Evolutionary conservation across 2,888 invertebrate genomes (phyloP), one percentile per base, ranked within the genome.

Genomic region (Temnothorax ravouxi): DNA sequence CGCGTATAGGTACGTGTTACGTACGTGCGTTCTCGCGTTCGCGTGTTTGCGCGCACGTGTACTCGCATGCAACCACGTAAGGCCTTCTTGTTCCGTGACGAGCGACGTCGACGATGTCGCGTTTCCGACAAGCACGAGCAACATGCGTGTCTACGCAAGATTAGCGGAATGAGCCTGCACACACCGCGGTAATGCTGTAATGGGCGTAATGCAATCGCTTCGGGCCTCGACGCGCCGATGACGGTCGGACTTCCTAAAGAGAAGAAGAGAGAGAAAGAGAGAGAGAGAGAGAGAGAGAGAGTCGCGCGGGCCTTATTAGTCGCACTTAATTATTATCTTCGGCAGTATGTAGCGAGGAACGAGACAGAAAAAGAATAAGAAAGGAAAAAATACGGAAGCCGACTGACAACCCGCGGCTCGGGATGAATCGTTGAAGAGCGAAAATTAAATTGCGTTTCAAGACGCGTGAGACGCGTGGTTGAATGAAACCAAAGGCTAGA

Each of bases 81-180:
- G 84, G 86, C 85, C 85, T 88, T 89, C 85, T 87, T 61, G 86
- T 87, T 90, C 87, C 88, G 89, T 91, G 90, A 90, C 89, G 90
- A 89, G 88, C 85, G 84, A 88, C 90, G 90, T 87, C 88, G 88
- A 85, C 90, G 88, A 91, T 88, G 90, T 91, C 91, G 88, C 89
- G 62, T 91, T 91, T 91, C 89, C 90, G 88, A 89, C 87, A 86
- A 88, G 87, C 88, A 84, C 88, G 84, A 85, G 85, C 86, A 87
- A 89, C 90, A 91, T 88, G 91, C 91, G 90, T 91, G 91, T 87
- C 88, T 88, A 90, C 86, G 91, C 89, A 89, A 91, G 90, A 91
- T 91, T 91, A 91, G 87, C 89, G 84, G 83, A 91, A 88, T 87
- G 85, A 90, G 84, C 80, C 64, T 81, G 85, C 86, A 71, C 83